phyloP scores from a whole-genome alignment of 2,888 invertebrate genomes.

The Toxonevra muliebris region DNA sequence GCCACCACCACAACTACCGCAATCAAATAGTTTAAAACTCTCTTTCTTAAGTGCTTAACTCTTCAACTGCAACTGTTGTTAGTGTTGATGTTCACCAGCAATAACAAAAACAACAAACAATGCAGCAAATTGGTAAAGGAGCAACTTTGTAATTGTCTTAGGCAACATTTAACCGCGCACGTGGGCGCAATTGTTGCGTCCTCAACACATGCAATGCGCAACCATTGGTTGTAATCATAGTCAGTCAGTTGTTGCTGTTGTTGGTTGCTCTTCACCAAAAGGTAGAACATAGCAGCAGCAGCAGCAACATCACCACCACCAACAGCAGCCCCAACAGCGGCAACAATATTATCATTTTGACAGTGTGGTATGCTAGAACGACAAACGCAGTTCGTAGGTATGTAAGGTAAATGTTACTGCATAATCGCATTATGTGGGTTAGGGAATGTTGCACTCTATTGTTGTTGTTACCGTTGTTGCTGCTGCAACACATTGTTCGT shows the following conservation, averaged over 20 bases:
- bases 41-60: constrained; percentile 1
- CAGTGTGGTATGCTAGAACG: too few relatives aligned
- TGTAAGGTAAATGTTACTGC: too few relatives aligned
- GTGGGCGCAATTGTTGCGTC: background rate
- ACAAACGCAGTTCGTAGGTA: too few relatives aligned
- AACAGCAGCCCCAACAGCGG: too few relatives aligned
- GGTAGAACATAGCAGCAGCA: too few relatives aligned
- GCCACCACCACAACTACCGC: background rate
- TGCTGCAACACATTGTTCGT: too few relatives aligned
- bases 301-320: too few relatives aligned
- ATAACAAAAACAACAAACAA: constrained; percentile 48
- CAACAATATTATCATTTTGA: too few relatives aligned
- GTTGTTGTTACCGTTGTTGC: too few relatives aligned
- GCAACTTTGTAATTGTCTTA: constrained; percentile 53
- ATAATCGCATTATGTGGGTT: constrained; percentile 2
- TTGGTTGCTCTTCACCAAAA: background rate
- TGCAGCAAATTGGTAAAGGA: constrained; percentile 56
- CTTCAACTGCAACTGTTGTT: background rate
- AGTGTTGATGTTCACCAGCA: background rate
- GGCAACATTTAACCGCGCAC: constrained; percentile 18
- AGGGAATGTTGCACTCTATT: background rate
- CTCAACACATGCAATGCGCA: too few relatives aligned
- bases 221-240: background rate
- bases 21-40: constrained; percentile 10
- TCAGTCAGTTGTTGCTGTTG: background rate